These are phyloP conservation scores for Theretra japonica DNA, from an alignment of 2,888 invertebrate genomes.

Conservation along the genomic window DNA sequence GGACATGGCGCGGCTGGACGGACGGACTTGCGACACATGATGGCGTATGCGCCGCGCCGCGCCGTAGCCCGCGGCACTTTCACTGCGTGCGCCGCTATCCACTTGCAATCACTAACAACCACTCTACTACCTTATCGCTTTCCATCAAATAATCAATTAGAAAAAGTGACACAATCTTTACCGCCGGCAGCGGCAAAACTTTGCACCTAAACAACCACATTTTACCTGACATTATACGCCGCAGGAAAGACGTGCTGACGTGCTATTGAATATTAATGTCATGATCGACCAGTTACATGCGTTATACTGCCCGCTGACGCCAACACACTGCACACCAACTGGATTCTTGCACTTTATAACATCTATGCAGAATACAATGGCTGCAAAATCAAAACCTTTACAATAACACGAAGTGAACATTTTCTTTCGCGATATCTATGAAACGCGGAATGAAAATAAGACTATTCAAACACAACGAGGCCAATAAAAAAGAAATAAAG, in stretches of 20 bases:
- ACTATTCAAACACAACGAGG: neutral
- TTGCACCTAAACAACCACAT: constrained; percentile 37
- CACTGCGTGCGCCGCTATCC: constrained; percentile 60
- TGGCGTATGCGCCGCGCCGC: constrained; percentile 40
- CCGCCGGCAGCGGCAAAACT: constrained; percentile 35
- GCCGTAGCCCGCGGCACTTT: constrained; percentile 64
- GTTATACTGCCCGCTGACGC: constrained; percentile 34
- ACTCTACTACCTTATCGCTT: constrained; percentile 53
- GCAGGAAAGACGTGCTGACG: constrained; percentile 43
- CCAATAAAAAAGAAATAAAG: constrained; percentile 12
- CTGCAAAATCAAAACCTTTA: neutral
- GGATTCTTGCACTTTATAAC: neutral
- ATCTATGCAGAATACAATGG: neutral
- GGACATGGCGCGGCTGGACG: constrained; percentile 51
- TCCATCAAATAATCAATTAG: constrained; percentile 35
- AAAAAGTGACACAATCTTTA: constrained; percentile 26
- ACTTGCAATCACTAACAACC: constrained; percentile 30
- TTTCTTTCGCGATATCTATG: constrained; percentile 9
- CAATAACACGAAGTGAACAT: neutral
- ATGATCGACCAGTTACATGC: constrained; percentile 41
- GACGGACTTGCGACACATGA: constrained; percentile 35
- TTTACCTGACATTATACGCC: constrained; percentile 36
- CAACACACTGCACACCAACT: neutral
- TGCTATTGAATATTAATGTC: constrained; percentile 46
- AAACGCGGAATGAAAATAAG: neutral